Evolutionary conservation across 2,888 invertebrate genomes (phyloP).

Genomic region (Pinctada fucata): DNA sequence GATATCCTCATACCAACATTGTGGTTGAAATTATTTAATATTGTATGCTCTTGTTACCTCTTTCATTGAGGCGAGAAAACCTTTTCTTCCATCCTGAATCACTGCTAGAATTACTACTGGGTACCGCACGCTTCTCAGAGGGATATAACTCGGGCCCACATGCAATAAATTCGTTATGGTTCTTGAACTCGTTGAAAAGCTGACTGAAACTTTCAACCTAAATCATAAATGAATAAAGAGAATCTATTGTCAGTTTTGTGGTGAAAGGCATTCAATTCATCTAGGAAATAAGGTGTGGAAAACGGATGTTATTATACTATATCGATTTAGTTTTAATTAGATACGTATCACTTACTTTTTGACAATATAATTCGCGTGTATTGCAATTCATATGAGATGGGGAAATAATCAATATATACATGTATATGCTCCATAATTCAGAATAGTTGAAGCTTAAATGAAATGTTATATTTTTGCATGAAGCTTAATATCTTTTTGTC

Average conservation of each 20-base stretch:
- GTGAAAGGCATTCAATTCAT: background rate
- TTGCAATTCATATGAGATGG: no score
- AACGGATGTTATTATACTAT: no score
- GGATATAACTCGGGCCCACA: constrained; percentile 71
- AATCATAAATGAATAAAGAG: background rate
- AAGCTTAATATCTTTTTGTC: no score
- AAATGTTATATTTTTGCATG: no score
- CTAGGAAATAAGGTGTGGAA: background rate
- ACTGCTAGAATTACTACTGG: constrained; percentile 60
- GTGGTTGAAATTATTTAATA: no score
- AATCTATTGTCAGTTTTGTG: background rate
- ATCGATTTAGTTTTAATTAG: no score
- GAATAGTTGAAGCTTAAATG: no score
- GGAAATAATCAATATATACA: no score
- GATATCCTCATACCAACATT: no score
- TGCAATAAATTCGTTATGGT: constrained; percentile 88
- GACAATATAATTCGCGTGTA: no score
- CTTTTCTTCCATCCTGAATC: constrained; percentile 52
- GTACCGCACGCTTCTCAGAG: constrained; percentile 50
- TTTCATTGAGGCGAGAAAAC: constrained; percentile 43
- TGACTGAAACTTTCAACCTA: constrained; percentile 96
- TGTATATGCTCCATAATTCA: no score
- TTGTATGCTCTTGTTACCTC: constrained; percentile 14
- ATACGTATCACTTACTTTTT: no score
- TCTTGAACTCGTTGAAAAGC: constrained; percentile 92